phyloP scores from a whole-genome alignment of 2,113 vertebrate genomes.

The Tupaia tana region DNA sequence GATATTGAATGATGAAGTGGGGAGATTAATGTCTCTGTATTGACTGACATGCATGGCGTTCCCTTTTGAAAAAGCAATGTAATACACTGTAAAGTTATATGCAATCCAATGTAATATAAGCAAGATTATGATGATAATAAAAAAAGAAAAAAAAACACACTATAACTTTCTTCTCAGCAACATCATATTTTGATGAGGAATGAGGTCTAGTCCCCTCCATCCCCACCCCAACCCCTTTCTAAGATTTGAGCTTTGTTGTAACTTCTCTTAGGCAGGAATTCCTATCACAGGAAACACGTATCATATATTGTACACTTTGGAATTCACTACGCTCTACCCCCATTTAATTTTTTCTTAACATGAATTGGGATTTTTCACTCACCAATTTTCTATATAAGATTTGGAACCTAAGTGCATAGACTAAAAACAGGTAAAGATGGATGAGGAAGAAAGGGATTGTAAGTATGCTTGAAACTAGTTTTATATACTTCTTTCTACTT shows the following conservation, averaged over 20 bases:
- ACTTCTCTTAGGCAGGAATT: no score
- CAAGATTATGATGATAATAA: no score
- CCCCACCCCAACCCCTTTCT: not conserved
- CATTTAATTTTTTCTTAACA: not conserved
- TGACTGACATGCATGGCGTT: no score
- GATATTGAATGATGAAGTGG: no score
- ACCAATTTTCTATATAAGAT: not conserved
- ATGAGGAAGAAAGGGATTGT: not conserved
- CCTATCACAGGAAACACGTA: not conserved
- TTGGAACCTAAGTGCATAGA: not conserved
- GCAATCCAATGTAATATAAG: no score
- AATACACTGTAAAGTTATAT: no score
- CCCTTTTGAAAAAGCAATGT: no score
- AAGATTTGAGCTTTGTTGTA: not conserved
- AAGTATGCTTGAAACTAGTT: no score
- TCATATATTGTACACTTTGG: not conserved
- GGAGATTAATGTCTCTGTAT: no score
- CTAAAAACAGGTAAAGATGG: not conserved
- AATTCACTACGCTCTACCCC: not conserved
- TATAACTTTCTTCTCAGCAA: not conserved
- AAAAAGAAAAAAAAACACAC: no score
- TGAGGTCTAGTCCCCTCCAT: no score
- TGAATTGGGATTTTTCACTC: not conserved
- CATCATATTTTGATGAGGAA: not conserved
- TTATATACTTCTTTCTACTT: no score